Percentiles rank a stretch among this genome's conserved stretches.
Conservation (phyloP, 1,140 invertebrate genomes). For the Anastrepha obliqua region DNA sequence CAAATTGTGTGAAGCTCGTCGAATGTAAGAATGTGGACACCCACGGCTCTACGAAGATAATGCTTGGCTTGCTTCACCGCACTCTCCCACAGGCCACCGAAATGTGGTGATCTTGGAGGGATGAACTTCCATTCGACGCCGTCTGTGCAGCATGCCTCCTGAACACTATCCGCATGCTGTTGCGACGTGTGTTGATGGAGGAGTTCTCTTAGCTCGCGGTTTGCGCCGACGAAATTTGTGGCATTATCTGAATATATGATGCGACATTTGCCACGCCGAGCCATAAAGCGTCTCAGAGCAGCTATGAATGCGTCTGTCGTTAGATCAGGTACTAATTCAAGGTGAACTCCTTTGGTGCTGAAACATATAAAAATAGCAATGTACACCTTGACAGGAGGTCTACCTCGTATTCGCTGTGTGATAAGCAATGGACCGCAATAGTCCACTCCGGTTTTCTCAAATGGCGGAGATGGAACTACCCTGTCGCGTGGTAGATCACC, state of each 20-base stretch:
- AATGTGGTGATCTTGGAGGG: conserved; percentile 53
- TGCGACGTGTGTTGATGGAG: background rate
- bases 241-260: conserved; percentile 48
- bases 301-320: conserved; percentile 58
- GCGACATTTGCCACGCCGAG: background rate
- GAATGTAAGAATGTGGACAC: background rate
- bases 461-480: background rate
- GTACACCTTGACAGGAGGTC: conserved; percentile 54
- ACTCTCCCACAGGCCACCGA: conserved; percentile 46
- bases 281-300: conserved; percentile 57
- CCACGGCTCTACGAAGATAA: background rate
- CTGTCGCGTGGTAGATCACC: too few relatives aligned
- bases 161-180: conserved; percentile 7
- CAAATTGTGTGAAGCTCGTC: conserved; percentile 53
- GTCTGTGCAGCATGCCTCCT: background rate
- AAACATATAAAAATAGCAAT: conserved; percentile 60
- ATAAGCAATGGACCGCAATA: conserved; percentile 33
- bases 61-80: conserved; percentile 42
- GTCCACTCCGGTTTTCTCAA: background rate
- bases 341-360: conserved; percentile 63
- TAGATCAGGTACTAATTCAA: conserved; percentile 63
- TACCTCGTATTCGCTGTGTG: background rate
- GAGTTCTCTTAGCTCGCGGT: conserved; percentile 35
- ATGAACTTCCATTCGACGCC: conserved; percentile 51
- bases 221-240: conserved; percentile 30